Base-by-base conservation (phyloP, 2,797 vertebrate genomes). In the Tapera naevia region DNA sequence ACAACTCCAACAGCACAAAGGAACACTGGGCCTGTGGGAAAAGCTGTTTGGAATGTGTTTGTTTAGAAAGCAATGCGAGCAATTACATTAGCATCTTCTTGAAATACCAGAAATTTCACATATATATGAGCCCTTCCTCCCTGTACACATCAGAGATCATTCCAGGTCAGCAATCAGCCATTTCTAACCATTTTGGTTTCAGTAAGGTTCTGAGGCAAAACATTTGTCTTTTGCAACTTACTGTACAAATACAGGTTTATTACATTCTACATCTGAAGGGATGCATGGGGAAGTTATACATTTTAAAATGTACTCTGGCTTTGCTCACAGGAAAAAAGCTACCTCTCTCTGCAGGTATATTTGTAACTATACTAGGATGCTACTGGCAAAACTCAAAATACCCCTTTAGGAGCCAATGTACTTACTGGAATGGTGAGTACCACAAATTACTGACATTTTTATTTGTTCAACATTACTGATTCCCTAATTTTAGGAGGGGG, bases 31-130 rank as follows among this genome's bases (percentile, higher is more conserved):
- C 70, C 89, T 96, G 70, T 91, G 82, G 80, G 90, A 94, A 93
- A 95, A 91, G 65, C 75, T 76, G 22, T 72, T 70, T 76, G 71
- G 80, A 95, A 94, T 32, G 60, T 60, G 83, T 71, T 91, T 95
- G 74, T 93, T 94, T 80, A 88, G 79, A 83, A 89, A 84, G 92
- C 50, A 56, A 54, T n/a, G 71, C 67, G 85, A 96, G 78, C 86
- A 88, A 91, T 93, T 86, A 65, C 78, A 93, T 94, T 91, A 91
- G 74, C 78, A 91, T 89, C 83, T 67, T 91, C 86, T 81, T 87
- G 89, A 97, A 96, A 93, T 74, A 94, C 71, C 81, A 67, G 48
- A 93, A 94, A 74, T 93, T 94, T 95, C 93, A 93, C 27, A 53
- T 76, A 73, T 22, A 84, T 35, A 66, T 57, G 50, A 81, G 83